Conservation (phyloP, 2,888 invertebrate species). For the Dolichomitus sp. region DNA sequence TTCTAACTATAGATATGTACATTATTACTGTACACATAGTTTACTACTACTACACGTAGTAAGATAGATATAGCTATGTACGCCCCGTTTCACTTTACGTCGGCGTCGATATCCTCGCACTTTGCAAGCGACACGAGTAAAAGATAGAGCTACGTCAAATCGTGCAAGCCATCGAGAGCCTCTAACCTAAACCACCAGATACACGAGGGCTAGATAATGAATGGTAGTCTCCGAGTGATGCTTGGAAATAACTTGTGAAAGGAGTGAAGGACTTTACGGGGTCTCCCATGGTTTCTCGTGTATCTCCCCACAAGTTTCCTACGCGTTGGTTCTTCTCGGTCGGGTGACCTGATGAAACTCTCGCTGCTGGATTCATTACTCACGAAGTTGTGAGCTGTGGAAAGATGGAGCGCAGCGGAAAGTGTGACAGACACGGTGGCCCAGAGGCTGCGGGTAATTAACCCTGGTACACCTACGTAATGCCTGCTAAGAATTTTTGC, state of each 20-base stretch:
- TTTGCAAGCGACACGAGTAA: conserved; percentile 16
- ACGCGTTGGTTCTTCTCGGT: conserved; percentile 29
- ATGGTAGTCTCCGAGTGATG: conserved; percentile 21
- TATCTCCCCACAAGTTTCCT: background rate
- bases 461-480: conserved; percentile 66
- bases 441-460: conserved; percentile 67
- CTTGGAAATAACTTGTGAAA: conserved; percentile 36
- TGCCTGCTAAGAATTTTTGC: background rate
- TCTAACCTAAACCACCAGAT: conserved; percentile 17
- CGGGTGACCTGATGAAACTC: conserved; percentile 64
- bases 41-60: conserved; percentile 21
- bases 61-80: conserved; percentile 3
- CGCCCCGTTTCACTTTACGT: conserved; percentile 46
- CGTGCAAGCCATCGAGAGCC: conserved; percentile 45
- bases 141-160: conserved; percentile 53
- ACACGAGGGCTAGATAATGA: conserved; percentile 45
- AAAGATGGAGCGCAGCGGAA: conserved; percentile 28
- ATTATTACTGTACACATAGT: conserved; percentile 4
- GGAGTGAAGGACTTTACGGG: conserved; percentile 47
- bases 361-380: conserved; percentile 67
- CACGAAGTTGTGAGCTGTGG: conserved; percentile 50
- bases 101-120: conserved; percentile 48
- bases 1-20: conserved; percentile 21
- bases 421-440: conserved; percentile 27
- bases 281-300: conserved; percentile 26